phyloP scores from a whole-genome alignment of 1,140 invertebrate genomes.

The Macrocentrus cingulum region DNA sequence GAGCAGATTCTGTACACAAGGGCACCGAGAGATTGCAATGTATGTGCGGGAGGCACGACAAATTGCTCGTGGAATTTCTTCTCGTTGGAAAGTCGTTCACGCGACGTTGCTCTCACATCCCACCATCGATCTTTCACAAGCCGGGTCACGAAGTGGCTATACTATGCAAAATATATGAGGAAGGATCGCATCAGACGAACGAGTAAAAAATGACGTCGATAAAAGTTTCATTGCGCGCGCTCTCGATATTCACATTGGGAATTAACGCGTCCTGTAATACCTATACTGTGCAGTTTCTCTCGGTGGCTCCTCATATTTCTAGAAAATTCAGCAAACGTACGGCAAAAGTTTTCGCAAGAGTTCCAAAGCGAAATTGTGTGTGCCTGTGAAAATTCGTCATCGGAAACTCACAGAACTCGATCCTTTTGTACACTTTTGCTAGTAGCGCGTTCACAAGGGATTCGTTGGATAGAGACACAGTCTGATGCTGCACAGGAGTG shows the following conservation, averaged over 20 bases:
- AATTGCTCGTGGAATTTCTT: conserved; percentile 33
- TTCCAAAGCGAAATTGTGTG: conserved; percentile 15
- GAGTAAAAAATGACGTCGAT: conserved; percentile 24
- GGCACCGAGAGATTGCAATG: conserved; percentile 5
- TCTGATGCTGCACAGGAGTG: no score
- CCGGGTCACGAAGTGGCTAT: conserved; percentile 33
- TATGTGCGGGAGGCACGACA: conserved; percentile 18
- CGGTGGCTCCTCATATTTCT: neutral
- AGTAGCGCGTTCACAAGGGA: conserved; percentile 10
- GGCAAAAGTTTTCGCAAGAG: conserved; percentile 8
- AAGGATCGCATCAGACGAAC: conserved; percentile 23
- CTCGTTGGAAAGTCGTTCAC: conserved; percentile 29
- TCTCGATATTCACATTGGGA: conserved; percentile 10
- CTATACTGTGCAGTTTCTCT: no score
- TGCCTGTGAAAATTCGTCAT: conserved; percentile 16
- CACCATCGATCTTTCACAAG: conserved; percentile 31
- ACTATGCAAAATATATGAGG: conserved; percentile 33
- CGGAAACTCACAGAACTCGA: conserved; percentile 19
- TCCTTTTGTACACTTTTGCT: conserved; percentile 17
- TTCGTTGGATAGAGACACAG: no score
- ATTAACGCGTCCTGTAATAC: no score
- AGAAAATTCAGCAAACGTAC: conserved; percentile 9
- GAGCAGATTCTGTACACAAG: neutral
- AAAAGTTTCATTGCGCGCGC: conserved; percentile 24
- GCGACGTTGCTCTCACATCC: conserved; percentile 20